Conservation (phyloP, 2,888 invertebrate species). For the Polymixis flavicincta region DNA sequence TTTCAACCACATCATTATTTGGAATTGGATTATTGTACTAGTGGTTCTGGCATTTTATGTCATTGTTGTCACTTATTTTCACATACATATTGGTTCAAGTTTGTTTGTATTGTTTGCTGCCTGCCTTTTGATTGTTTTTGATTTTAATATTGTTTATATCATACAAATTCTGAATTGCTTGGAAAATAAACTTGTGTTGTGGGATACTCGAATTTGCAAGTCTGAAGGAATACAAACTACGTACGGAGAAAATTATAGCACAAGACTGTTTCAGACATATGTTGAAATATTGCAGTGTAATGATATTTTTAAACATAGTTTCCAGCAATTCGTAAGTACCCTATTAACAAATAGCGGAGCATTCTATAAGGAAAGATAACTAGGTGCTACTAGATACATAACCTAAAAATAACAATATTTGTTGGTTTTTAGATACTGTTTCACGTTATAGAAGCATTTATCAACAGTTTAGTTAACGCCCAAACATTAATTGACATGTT, state of each 20-base stretch:
- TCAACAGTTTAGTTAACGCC: too few relatives aligned
- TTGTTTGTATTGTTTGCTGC: neutral
- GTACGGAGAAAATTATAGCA: neutral
- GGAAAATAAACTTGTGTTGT: conserved; percentile 20
- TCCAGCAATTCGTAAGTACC: conserved; percentile 33
- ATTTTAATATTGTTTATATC: conserved; percentile 18
- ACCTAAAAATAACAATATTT: too few relatives aligned
- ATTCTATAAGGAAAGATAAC: neutral
- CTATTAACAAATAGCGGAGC: neutral
- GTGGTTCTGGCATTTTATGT: neutral
- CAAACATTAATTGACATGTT: too few relatives aligned
- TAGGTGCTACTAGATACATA: too few relatives aligned
- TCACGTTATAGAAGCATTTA: too few relatives aligned
- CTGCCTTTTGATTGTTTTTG: conserved; percentile 2
- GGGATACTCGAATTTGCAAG: neutral
- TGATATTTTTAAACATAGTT: conserved; percentile 20
- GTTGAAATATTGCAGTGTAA: conserved; percentile 44
- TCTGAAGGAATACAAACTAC: neutral
- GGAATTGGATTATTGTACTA: conserved; percentile 33
- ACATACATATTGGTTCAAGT: neutral
- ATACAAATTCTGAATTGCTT: neutral
- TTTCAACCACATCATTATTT: neutral
- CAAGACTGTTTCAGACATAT: conserved; percentile 29
- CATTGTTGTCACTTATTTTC: neutral
- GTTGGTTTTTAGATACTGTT: neutral